These are phyloP conservation scores for Dicrurus megarhynchus DNA, from an alignment of 2,113 vertebrate genomes.

Conservation along the genomic window DNA sequence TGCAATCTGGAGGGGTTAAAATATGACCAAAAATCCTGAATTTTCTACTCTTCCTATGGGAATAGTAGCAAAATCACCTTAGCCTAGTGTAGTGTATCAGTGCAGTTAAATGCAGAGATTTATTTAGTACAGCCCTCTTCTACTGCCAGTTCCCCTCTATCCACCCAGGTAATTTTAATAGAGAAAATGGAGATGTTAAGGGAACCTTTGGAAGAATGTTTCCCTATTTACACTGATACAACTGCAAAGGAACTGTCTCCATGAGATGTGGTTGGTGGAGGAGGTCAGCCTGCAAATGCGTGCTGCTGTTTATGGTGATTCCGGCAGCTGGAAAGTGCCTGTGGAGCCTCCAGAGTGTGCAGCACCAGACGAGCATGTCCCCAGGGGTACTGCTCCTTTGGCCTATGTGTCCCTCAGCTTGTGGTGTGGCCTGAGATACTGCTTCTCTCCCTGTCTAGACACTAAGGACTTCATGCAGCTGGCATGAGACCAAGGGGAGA, in stretches of 20 bases:
- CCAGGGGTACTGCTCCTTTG: fast-evolving
- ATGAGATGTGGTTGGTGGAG: background rate
- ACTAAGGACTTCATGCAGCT: background rate
- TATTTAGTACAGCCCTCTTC: background rate
- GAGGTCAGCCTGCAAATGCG: fast-evolving
- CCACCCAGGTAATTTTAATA: background rate
- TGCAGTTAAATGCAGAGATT: background rate
- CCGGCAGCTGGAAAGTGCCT: background rate
- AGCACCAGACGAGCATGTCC: fast-evolving
- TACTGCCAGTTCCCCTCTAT: background rate
- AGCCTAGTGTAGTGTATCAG: background rate
- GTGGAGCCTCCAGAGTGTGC: background rate
- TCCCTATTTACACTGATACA: background rate
- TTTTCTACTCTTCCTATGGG: background rate
- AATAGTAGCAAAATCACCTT: background rate
- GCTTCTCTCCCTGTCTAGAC: background rate
- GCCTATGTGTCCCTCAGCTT: fast-evolving
- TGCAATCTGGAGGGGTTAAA: background rate
- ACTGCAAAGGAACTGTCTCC: background rate
- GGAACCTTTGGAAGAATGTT: background rate
- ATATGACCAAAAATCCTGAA: background rate
- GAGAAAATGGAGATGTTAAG: background rate
- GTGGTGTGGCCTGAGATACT: background rate
- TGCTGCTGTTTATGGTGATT: background rate
- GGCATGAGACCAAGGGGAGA: background rate